These are phyloP conservation scores for Dipodomys merriami DNA, from an alignment of 2,113 vertebrate species.

Conservation along the genomic window DNA sequence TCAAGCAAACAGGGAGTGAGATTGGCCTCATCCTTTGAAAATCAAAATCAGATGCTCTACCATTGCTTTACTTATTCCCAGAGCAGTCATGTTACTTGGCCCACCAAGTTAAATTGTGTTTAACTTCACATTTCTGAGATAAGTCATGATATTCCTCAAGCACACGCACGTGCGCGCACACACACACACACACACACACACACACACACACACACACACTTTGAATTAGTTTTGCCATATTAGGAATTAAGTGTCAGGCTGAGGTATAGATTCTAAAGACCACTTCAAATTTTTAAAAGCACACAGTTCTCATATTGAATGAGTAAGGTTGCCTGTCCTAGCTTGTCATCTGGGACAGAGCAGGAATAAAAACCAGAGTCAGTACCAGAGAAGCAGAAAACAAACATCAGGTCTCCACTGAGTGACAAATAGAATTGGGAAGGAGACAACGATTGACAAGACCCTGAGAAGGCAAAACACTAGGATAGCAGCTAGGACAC, in stretches of 20 bases:
- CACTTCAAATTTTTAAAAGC: neutral
- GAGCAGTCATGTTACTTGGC: neutral
- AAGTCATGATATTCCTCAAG: neutral
- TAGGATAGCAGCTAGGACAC: neutral
- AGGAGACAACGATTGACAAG: neutral
- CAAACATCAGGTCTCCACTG: neutral
- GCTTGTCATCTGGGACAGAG: neutral
- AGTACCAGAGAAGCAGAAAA: neutral
- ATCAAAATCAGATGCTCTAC: neutral
- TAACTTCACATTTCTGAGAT: neutral
- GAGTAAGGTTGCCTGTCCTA: neutral
- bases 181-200: neutral
- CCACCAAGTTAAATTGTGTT: neutral
- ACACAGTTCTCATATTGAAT: neutral
- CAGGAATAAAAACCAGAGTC: slow-evolving; percentile 1
- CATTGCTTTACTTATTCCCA: neutral
- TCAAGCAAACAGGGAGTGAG: neutral
- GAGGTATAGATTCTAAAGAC: neutral
- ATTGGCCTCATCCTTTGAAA: neutral
- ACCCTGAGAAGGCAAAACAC: slow-evolving; percentile 30
- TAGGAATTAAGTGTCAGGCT: neutral
- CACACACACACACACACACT: neutral
- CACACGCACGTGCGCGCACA: neutral
- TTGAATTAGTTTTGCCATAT: neutral
- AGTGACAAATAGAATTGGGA: neutral